A percentile compares a stretch with the other conserved stretches of the same genome.
Evolutionary conservation across 2,797 vertebrate genomes (phyloP).

Genomic region (Halcyon smyrnensis): DNA sequence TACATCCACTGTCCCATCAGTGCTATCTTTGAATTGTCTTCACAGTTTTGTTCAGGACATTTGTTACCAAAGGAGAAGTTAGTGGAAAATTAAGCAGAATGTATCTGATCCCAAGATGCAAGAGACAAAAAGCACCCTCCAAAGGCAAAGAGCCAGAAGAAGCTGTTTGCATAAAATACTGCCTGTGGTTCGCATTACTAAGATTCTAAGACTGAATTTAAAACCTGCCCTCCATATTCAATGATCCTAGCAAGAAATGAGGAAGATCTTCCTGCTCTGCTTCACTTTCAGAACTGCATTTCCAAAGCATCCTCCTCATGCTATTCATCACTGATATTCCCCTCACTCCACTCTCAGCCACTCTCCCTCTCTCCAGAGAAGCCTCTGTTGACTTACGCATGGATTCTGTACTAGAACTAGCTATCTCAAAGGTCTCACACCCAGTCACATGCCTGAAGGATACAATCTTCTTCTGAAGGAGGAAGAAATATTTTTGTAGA

Average conservation of each 20-base stretch:
- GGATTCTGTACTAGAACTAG: background rate
- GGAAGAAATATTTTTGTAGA: background rate
- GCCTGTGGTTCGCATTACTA: background rate
- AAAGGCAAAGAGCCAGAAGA: background rate
- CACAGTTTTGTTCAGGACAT: background rate
- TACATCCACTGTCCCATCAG: background rate
- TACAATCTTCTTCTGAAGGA: background rate
- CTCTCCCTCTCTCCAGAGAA: background rate
- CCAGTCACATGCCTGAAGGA: background rate
- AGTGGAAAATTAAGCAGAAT: background rate
- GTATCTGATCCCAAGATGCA: background rate
- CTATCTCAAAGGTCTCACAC: background rate
- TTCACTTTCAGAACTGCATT: background rate
- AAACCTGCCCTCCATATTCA: background rate
- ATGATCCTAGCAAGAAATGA: background rate
- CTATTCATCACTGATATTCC: background rate
- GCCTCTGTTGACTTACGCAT: background rate
- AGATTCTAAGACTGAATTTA: background rate
- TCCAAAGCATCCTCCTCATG: background rate
- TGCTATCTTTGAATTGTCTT: background rate
- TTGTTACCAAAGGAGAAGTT: background rate
- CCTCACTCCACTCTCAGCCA: background rate
- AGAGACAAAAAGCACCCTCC: background rate
- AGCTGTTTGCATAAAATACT: background rate
- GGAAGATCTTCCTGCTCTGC: background rate